A percentile compares a stretch with the other conserved stretches of the same genome.
phyloP scores from a whole-genome alignment of 1,140 invertebrate species.

The Vanessa tameamea region DNA sequence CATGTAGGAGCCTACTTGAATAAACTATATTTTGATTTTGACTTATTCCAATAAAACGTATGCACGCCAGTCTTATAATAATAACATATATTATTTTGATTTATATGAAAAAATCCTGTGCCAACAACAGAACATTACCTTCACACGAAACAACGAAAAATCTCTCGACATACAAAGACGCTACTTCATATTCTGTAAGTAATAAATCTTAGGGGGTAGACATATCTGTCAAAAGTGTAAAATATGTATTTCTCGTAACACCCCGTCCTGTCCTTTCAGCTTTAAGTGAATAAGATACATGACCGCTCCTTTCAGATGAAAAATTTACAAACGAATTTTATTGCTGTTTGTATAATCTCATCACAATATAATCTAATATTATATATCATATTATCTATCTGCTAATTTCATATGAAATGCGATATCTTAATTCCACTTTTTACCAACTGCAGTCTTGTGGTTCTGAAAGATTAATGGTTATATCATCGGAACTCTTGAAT shows the following conservation, averaged over 20 bases:
- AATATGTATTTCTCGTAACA: constrained; percentile 77
- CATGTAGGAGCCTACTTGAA: too few relatives aligned
- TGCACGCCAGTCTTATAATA: background rate
- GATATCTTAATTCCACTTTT: too few relatives aligned
- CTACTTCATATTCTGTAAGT: constrained; percentile 69
- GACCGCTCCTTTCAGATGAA: constrained; percentile 29
- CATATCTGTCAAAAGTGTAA: constrained; percentile 78
- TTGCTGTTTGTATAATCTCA: background rate
- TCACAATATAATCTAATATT: background rate
- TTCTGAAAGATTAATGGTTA: too few relatives aligned
- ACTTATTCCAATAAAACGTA: background rate
- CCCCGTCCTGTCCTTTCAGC: constrained; percentile 45
- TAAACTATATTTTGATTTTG: background rate
- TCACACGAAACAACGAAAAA: constrained; percentile 65
- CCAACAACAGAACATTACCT: constrained; percentile 42
- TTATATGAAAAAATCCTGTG: constrained; percentile 46
- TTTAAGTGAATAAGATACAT: constrained; percentile 60
- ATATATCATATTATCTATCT: too few relatives aligned
- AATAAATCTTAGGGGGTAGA: constrained; percentile 75
- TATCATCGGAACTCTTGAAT: too few relatives aligned
- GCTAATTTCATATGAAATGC: too few relatives aligned
- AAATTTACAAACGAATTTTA: constrained; percentile 18
- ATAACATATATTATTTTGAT: constrained; percentile 45
- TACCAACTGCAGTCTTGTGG: too few relatives aligned
- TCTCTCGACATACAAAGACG: constrained; percentile 50